phyloP scores from a whole-genome alignment of 1,140 invertebrate genomes.

The Panagrolaimus sp. region DNA sequence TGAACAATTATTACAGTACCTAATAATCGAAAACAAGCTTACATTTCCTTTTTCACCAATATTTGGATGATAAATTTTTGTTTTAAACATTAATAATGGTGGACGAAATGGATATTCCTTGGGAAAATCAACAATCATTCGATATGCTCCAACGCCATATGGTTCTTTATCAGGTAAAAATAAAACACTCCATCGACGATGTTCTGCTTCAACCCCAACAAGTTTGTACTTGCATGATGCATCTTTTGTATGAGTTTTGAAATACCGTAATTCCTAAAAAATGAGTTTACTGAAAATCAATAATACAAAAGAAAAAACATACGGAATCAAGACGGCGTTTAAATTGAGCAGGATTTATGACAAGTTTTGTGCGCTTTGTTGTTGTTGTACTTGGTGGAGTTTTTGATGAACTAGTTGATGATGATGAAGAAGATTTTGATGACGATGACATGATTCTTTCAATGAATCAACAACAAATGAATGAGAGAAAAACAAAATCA shows the following conservation, averaged over 20 bases:
- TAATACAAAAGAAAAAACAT: neutral
- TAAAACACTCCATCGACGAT: conserved; percentile 3
- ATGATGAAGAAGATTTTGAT: no score
- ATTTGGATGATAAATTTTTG: conserved; percentile 7
- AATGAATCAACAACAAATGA: no score
- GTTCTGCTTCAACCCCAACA: neutral
- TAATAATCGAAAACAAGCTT: neutral
- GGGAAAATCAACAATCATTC: neutral
- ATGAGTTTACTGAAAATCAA: neutral
- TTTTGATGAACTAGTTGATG: no score
- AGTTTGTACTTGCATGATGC: neutral
- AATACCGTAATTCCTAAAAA: neutral
- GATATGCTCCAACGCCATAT: neutral
- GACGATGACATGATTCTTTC: no score
- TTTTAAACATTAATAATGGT: neutral
- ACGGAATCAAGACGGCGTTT: conserved; percentile 7
- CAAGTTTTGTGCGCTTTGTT: neutral
- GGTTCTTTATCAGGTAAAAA: conserved; percentile 3
- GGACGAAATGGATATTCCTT: neutral
- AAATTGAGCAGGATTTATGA: neutral
- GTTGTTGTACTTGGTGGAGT: neutral
- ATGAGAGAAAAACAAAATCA: no score
- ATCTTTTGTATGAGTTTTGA: neutral
- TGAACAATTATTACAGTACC: neutral
- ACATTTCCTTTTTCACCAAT: conserved; percentile 13